These are phyloP conservation scores for Lipophrys pholis DNA, from an alignment of 2,113 vertebrate genomes.

Conservation along the genomic window DNA sequence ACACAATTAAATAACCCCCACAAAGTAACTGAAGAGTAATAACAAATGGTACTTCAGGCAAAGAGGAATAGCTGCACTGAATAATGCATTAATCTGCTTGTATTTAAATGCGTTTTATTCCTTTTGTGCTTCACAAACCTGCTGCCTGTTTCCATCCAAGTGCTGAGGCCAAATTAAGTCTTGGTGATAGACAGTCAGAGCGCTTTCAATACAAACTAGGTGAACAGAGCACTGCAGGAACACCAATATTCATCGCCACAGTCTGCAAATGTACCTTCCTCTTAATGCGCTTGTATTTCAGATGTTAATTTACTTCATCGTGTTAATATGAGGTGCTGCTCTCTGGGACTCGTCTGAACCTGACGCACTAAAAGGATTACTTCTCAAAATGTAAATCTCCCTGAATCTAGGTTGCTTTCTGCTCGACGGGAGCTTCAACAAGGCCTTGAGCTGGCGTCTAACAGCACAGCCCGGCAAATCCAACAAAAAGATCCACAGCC, in stretches of 20 bases:
- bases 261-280: not conserved
- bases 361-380: slow-evolving; percentile 7
- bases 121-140: not conserved
- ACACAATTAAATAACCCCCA: too few relatives aligned
- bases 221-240: not conserved
- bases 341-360: slow-evolving; percentile 2
- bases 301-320: not conserved
- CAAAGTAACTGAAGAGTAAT: too few relatives aligned
- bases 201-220: slow-evolving; percentile 43
- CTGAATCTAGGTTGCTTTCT: slow-evolving; percentile 39
- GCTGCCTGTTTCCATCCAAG: slow-evolving; percentile 26
- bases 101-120: not conserved
- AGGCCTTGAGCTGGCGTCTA: slow-evolving; percentile 36
- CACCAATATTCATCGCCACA: not conserved
- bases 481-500: slow-evolving; percentile 50
- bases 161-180: slow-evolving; percentile 55
- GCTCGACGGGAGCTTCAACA: slow-evolving; percentile 37
- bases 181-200: slow-evolving; percentile 59
- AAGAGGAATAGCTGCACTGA: not conserved
- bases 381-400: slow-evolving; percentile 15
- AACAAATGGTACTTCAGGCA: too few relatives aligned
- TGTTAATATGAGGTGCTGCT: not conserved
- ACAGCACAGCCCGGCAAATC: slow-evolving; percentile 32
- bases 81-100: slow-evolving; percentile 4
- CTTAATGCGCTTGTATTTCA: not conserved